phyloP scores from a whole-genome alignment of 2,888 invertebrate species.

The Ischnura elegans region DNA sequence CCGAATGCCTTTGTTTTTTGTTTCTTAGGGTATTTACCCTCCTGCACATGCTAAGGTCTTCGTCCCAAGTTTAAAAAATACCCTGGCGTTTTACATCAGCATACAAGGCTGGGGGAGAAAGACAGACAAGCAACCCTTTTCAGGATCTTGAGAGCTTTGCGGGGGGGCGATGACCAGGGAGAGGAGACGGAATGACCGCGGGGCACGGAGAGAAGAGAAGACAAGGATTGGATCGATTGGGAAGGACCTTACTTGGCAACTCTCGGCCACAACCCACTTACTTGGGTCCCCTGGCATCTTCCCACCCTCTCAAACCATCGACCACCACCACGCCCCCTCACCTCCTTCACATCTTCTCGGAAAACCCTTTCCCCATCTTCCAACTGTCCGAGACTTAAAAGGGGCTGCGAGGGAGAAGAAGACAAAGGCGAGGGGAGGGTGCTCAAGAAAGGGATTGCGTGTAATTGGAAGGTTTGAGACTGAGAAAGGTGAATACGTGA shows the following conservation, averaged over 20 bases:
- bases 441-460: neutral
- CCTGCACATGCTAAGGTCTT: neutral
- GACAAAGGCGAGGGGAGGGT: neutral
- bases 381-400: constrained; percentile 44
- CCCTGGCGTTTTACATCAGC: neutral
- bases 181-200: constrained; percentile 48
- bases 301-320: constrained; percentile 16
- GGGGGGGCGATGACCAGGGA: neutral
- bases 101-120: neutral
- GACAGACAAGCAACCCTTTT: neutral
- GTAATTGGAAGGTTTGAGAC: constrained; percentile 39
- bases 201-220: neutral
- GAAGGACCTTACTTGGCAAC: constrained; percentile 63
- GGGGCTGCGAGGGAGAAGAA: constrained; percentile 35
- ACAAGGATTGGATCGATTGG: constrained; percentile 49
- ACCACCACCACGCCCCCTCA: neutral
- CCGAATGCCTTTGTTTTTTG: no score
- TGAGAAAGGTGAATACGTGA: constrained; percentile 64
- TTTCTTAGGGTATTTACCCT: no score
- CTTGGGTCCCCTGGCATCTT: constrained; percentile 8
- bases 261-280: constrained; percentile 47
- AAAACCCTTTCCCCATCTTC: constrained; percentile 52
- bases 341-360: neutral
- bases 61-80: constrained; percentile 28
- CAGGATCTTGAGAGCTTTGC: neutral